A percentile compares a stretch with the other conserved stretches of the same genome.
Conservation (phyloP, 2,113 vertebrate species). For the Beaufortia kweichowensis region DNA sequence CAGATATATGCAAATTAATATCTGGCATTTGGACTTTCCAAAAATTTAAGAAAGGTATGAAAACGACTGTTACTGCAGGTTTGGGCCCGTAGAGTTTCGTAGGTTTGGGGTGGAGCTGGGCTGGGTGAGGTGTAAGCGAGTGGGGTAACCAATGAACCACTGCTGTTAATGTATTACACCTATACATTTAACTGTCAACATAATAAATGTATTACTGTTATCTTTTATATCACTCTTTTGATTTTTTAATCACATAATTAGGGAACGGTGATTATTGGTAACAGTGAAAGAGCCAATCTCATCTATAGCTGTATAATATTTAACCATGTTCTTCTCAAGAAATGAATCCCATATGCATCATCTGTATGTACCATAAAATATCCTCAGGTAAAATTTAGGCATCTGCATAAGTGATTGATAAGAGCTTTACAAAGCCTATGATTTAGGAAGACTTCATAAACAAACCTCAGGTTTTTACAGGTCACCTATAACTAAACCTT, state of each 20-base stretch:
- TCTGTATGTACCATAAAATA: background rate
- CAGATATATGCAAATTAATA: conserved; percentile 44
- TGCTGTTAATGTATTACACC: background rate
- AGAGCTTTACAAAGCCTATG: background rate
- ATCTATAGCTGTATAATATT: background rate
- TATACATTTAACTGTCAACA: background rate
- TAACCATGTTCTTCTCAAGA: background rate
- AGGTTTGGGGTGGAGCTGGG: conserved; percentile 13
- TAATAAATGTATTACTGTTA: background rate
- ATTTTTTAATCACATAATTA: background rate
- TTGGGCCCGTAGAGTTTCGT: conserved; percentile 32
- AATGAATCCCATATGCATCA: background rate
- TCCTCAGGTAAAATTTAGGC: background rate
- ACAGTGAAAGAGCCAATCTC: too few species aligned
- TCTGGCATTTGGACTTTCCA: conserved; percentile 44
- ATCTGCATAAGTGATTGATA: background rate
- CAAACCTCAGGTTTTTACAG: background rate
- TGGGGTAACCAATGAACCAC: too few species aligned
- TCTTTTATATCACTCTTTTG: background rate
- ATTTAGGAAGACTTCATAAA: background rate
- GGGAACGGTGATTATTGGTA: too few species aligned
- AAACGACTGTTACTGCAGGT: conserved; percentile 41
- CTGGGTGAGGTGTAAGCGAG: conserved; percentile 2
- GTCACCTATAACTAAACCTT: background rate
- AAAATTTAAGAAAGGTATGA: conserved; percentile 43